Evolutionary conservation across 2,888 invertebrate genomes (phyloP), one percentile per base, ranked within the genome.

Genomic region (Athalia cordata): DNA sequence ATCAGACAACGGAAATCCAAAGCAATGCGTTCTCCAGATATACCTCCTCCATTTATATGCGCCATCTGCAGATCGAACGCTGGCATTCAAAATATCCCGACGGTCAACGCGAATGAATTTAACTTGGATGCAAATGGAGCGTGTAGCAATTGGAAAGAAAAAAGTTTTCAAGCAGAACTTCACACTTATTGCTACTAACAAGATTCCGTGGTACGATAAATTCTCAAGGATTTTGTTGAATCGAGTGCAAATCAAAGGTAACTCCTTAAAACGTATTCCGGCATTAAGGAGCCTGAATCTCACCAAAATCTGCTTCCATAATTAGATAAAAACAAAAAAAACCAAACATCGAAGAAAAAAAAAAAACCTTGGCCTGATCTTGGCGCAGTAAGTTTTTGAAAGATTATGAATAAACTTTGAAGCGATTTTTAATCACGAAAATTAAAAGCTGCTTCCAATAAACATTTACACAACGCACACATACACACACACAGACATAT

Each of bases 361-460:
- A 61, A 61, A 61, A 11, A 65, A 55, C 68, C 15, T 68, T 3
- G 15, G 15, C 52, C 0, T 68, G 15, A 68, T 68, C 29, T 52
- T 68, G 43, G 45, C 50, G 68, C 15, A 52, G 11, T 52, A 29
- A 68, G 13, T 13, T 47, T 68, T 68, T 52, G 9, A 52, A 52
- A 52, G 52, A 15, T 29, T 68, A 43, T 52, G 52, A 68, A 68
- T 52, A 68, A 68, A 52, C 52, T 68, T 29, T 68, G 15, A 68
- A 68, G 52, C 15, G 52, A 52, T 52, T 52, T 52, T 29, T 52
- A 52, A 68, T 68, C 8, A 52, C 52, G 29, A 68, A 68, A 68
- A 68, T 68, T 68, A 50, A 68, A 68, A 68, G 68, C 68, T 29
- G 45, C n/a, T 55, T 64, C 43, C 29, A 29, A 29, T 29, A 29